These are phyloP conservation scores for Apamea epomidion DNA, from an alignment of 2,888 invertebrate species.

Conservation along the genomic window DNA sequence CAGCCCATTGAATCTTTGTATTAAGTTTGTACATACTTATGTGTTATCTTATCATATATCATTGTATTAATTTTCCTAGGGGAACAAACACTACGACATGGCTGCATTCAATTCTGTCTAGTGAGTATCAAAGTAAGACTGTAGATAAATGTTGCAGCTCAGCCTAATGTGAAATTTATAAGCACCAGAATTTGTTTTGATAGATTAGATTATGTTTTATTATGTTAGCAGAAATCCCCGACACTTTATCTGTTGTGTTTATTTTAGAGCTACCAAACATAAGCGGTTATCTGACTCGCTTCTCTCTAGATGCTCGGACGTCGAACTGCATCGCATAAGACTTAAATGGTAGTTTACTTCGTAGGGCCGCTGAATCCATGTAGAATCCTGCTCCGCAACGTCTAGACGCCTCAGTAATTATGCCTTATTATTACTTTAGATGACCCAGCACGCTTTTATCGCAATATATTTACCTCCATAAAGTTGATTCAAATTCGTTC, in stretches of 20 bases:
- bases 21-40: constrained; percentile 31
- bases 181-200: constrained; percentile 32
- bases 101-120: constrained; percentile 39
- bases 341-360: constrained; percentile 22
- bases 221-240: constrained; percentile 22
- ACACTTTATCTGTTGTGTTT: constrained; percentile 43
- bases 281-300: constrained; percentile 47
- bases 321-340: constrained; percentile 40
- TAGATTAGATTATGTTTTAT: constrained; percentile 43
- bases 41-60: constrained; percentile 3
- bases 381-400: constrained; percentile 25
- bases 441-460: constrained; percentile 36
- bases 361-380: constrained; percentile 4
- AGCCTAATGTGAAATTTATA: constrained; percentile 15
- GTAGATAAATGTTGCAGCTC: constrained; percentile 37
- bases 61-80: constrained; percentile 59
- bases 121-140: constrained; percentile 56
- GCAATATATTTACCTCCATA: constrained; percentile 39
- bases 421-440: constrained; percentile 41
- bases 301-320: constrained; percentile 29
- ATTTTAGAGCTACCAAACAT: constrained; percentile 44
- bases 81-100: constrained; percentile 44
- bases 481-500: constrained; percentile 51
- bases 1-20: constrained; percentile 11
- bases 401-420: constrained; percentile 47